A percentile compares a stretch with the other conserved stretches of the same genome.
Evolutionary conservation across 92 coral and sea anemone species (phyloP).

Genomic region (Bergia puertoricense): DNA sequence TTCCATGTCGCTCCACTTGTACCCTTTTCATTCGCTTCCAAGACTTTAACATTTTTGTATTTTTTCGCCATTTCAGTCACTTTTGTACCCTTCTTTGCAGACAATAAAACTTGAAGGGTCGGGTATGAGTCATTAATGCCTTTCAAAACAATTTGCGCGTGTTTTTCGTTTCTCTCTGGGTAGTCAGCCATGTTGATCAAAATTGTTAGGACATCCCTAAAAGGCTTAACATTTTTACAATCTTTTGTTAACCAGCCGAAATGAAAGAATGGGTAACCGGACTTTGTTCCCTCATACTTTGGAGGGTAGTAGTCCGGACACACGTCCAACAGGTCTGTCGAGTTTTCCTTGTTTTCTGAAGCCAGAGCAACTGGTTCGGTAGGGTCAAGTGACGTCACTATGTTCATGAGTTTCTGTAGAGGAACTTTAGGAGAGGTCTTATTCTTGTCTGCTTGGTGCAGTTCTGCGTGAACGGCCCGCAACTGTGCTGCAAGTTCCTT

Average conservation of each 20-base stretch:
- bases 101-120: constrained; percentile 9
- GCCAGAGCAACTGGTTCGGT: neutral
- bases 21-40: constrained; percentile 1
- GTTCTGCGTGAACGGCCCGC: constrained; percentile 3
- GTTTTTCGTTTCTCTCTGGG: constrained; percentile 20
- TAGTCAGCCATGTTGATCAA: constrained; percentile 32
- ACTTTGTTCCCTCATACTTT: constrained; percentile 46
- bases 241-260: constrained; percentile 54
- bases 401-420: constrained; percentile 16
- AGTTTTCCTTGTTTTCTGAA: neutral
- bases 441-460: constrained; percentile 1
- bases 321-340: constrained; percentile 40
- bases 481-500: constrained; percentile 15
- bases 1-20: constrained; percentile 27
- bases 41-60: constrained; percentile 23
- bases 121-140: constrained; percentile 30
- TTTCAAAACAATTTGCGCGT: constrained; percentile 21
- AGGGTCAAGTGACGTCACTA: constrained; percentile 25
- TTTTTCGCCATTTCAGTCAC: neutral
- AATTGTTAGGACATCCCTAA: constrained; percentile 31
- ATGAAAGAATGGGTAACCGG: constrained; percentile 59
- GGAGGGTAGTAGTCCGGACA: constrained; percentile 52
- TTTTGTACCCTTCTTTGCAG: constrained; percentile 30
- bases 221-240: constrained; percentile 48
- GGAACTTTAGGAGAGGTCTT: neutral